Conservation (phyloP, 2,113 vertebrate species). For the Salvelinus alpinus region DNA sequence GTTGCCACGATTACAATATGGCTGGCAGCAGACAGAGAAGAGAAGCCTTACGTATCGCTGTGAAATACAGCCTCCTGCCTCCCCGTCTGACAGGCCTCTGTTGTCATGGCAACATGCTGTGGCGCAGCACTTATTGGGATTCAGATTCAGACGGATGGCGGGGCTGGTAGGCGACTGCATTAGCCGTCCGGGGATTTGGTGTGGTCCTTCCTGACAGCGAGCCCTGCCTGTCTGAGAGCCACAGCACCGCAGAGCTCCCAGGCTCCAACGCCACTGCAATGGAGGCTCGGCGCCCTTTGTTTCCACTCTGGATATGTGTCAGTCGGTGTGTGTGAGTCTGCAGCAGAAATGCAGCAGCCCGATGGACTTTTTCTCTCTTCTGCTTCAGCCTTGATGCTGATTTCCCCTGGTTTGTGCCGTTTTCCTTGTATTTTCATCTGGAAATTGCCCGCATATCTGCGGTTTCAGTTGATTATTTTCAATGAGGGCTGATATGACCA, state of each 20-base stretch:
- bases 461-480: slow-evolving; percentile 26
- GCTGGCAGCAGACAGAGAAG: slow-evolving; percentile 35
- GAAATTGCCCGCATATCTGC: slow-evolving; percentile 1
- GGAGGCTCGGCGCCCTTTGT: slow-evolving; percentile 43
- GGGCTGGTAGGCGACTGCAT: slow-evolving; percentile 60
- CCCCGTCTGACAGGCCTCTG: slow-evolving; percentile 81
- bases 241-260: slow-evolving; percentile 33
- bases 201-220: slow-evolving; percentile 40
- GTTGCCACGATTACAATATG: slow-evolving; percentile 55
- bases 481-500: slow-evolving; percentile 14
- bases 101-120: slow-evolving; percentile 93
- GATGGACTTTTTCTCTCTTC: slow-evolving; percentile 43
- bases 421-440: slow-evolving; percentile 27
- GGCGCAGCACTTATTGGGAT: slow-evolving; percentile 86
- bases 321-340: slow-evolving; percentile 44
- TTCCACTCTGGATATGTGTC: slow-evolving; percentile 29
- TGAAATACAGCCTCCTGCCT: slow-evolving; percentile 63
- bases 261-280: slow-evolving; percentile 22
- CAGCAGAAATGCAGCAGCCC: slow-evolving; percentile 49
- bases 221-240: slow-evolving; percentile 40
- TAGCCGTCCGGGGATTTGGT: slow-evolving; percentile 57
- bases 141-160: slow-evolving; percentile 72
- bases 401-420: slow-evolving; percentile 28
- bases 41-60: slow-evolving; percentile 48
- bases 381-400: slow-evolving; percentile 9